Evolutionary conservation across 2,797 vertebrate genomes (phyloP), one percentile per base, ranked within the genome.

Genomic region (Hydrolagus colliei): DNA sequence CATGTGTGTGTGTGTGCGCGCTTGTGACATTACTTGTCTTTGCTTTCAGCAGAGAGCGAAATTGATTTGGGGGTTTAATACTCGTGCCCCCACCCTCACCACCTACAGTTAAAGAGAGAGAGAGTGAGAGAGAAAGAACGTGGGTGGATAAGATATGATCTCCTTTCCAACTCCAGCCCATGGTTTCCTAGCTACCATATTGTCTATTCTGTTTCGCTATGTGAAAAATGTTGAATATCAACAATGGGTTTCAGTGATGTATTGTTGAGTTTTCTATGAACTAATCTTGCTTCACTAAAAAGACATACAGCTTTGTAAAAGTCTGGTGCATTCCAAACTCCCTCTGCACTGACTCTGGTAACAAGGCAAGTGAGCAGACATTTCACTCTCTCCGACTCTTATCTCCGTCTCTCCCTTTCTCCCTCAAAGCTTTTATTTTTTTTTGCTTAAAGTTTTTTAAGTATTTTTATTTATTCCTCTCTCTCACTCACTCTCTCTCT

Each of bases 221-320:
- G 98, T 99, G 97, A 98, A 98, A 99, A 99, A 99, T 99, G 98
- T 98, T 98, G 98, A 98, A 99, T 98, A 98, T 99, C 98, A 99
- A 99, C 97, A 99, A 98, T 99, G 96, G 97, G 96, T 98, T 97
- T 98, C 97, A 98, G 96, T 97, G 96, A 96, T 94, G 97, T 97
- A 98, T 99, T 98, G 97, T 99, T 98, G 97, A 98, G 96, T 98
- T 98, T 98, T 99, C 96, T 99, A 99, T 98, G 97, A 99, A 98
- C 97, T 99, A 99, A 99, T 99, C 97, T 99, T 98, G 97, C 96
- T 96, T 96, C 96, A 95, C 94, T 96, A 94, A 97, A 96, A 94
- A 93, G 94, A 95, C 92, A 93, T 95, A 95, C 94, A 95, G 96
- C 96, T 98, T 94, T 96, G 97, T 96, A 98, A 97, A 97, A 97